Conservation (phyloP, 2,797 vertebrate species). For the Hippoglossus hippoglossus region DNA sequence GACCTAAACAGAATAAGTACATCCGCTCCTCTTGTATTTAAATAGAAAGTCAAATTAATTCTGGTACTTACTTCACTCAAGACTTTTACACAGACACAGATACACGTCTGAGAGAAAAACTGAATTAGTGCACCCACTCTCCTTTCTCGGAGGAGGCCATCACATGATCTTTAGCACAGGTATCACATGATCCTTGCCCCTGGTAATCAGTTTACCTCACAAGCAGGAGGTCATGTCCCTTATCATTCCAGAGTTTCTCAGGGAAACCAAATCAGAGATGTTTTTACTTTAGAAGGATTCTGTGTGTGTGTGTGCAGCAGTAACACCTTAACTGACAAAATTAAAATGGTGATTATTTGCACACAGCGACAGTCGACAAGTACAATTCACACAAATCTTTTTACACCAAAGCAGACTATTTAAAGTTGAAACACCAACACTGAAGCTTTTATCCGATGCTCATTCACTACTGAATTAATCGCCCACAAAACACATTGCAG, state of each 20-base stretch:
- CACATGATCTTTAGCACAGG: constrained; percentile 67
- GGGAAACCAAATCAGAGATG: constrained; percentile 20
- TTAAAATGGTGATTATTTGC: not conserved
- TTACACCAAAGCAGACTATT: not conserved
- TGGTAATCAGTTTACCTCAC: constrained; percentile 68
- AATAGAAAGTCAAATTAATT: constrained; percentile 7
- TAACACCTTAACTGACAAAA: constrained; percentile 3
- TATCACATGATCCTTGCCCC: constrained; percentile 70
- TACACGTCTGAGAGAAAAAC: constrained; percentile 24
- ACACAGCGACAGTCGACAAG: constrained; percentile 13
- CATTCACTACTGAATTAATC: constrained; percentile 2
- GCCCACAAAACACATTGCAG: not conserved
- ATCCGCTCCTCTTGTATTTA: not conserved
- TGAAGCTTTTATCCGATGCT: constrained; percentile 2
- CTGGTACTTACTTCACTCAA: constrained; percentile 23
- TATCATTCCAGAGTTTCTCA: constrained; percentile 34
- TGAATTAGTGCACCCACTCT: constrained; percentile 23
- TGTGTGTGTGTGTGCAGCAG: not conserved
- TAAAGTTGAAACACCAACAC: not conserved
- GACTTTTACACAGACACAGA: constrained; percentile 22
- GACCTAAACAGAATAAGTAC: constrained; percentile 12
- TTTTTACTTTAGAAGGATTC: not conserved
- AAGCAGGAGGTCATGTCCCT: constrained; percentile 32
- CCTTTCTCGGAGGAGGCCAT: constrained; percentile 47
- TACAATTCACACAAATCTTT: not conserved